phyloP scores from a whole-genome alignment of 2,797 vertebrate species.

The Erithacus rubecula region DNA sequence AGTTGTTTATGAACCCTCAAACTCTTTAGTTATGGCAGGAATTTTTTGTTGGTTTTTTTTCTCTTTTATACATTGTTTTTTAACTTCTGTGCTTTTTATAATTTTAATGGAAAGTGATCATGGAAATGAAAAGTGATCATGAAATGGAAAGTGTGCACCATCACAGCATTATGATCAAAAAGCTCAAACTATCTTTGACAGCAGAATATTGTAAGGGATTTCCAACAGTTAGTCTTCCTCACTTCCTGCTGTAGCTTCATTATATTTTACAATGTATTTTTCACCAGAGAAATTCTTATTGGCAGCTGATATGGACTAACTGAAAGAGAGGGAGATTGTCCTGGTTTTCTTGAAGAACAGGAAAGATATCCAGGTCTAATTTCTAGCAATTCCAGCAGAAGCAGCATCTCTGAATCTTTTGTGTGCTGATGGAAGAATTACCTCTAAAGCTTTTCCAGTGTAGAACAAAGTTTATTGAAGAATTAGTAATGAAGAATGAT shows the following conservation, averaged over 20 bases:
- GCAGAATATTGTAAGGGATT: not conserved
- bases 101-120: slow-evolving; percentile 8
- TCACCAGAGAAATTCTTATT: not conserved
- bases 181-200: not conserved
- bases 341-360: not conserved
- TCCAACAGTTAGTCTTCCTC: not conserved
- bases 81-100: not conserved
- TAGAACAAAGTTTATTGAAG: not conserved
- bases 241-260: not conserved
- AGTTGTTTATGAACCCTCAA: not conserved
- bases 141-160: not conserved
- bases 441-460: not conserved
- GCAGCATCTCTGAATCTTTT: not conserved
- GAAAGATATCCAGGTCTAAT: not conserved
- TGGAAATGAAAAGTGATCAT: slow-evolving; percentile 8
- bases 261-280: not conserved
- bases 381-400: not conserved
- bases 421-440: not conserved
- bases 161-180: not conserved
- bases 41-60: not conserved
- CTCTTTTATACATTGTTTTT: not conserved
- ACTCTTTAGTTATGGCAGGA: not conserved
- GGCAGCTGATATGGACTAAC: not conserved
- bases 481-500: not conserved
- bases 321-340: not conserved